phyloP scores from a whole-genome alignment of 2,797 vertebrate genomes.

The Xenentodon cancila region DNA sequence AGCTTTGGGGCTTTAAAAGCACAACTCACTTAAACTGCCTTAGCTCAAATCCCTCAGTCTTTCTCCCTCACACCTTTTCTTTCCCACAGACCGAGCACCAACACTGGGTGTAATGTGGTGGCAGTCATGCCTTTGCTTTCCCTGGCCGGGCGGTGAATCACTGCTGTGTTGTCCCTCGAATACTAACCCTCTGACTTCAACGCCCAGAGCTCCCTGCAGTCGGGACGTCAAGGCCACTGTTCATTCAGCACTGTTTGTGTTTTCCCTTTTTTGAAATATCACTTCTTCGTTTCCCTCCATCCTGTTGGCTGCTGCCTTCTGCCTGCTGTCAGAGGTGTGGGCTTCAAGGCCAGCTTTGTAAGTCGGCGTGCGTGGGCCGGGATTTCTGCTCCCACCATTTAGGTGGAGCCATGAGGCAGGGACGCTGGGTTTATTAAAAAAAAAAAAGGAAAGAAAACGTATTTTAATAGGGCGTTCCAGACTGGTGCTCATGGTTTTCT shows the following conservation, averaged over 20 bases:
- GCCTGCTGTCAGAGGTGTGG: constrained; percentile 61
- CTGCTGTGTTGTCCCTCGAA: constrained; percentile 54
- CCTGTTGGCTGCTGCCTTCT: constrained; percentile 55
- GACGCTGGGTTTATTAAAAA: constrained; percentile 32
- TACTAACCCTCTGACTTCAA: constrained; percentile 44
- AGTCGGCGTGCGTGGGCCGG: constrained; percentile 55
- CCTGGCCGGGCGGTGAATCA: constrained; percentile 30
- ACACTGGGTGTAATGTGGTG: constrained; percentile 1
- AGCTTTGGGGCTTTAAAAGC: background rate
- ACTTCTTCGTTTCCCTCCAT: constrained; percentile 43
- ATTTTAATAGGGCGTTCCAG: constrained; percentile 44
- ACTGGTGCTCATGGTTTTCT: constrained; percentile 17
- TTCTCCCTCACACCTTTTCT: constrained; percentile 13
- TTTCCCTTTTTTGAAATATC: constrained; percentile 65
- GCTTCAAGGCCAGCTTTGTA: constrained; percentile 74
- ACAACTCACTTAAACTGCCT: constrained; percentile 13
- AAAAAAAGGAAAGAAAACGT: constrained; percentile 19
- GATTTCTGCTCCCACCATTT: constrained; percentile 53
- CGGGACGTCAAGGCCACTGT: constrained; percentile 46
- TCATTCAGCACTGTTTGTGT: constrained; percentile 54
- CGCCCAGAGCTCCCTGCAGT: constrained; percentile 6
- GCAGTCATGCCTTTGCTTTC: constrained; percentile 43
- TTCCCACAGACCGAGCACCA: constrained; percentile 3
- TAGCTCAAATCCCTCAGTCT: background rate
- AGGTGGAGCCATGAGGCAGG: constrained; percentile 48